Conservation (phyloP, 1,140 invertebrate species). For the Euschistus heros region DNA sequence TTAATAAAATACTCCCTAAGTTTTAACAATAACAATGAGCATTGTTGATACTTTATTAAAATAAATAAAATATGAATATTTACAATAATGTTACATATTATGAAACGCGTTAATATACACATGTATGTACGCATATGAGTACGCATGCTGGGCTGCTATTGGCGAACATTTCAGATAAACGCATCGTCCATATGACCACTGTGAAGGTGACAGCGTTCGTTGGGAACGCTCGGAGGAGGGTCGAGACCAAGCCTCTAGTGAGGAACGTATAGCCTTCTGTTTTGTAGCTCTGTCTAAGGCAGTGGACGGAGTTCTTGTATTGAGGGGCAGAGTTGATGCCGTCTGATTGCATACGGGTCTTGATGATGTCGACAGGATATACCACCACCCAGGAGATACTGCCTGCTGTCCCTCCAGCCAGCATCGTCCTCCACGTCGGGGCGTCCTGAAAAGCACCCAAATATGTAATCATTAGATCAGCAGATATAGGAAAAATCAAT, state of each 20-base stretch:
- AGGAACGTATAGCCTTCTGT: slow-evolving; percentile 58
- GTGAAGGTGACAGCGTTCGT: slow-evolving; percentile 86
- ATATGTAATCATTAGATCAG: no score
- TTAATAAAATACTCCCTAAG: no score
- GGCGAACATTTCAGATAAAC: slow-evolving; percentile 29
- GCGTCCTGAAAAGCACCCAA: background rate
- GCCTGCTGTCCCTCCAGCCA: slow-evolving; percentile 75
- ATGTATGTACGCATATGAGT: no score
- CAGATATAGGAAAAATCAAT: no score
- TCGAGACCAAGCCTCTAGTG: slow-evolving; percentile 59
- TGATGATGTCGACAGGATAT: slow-evolving; percentile 83
- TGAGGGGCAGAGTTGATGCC: slow-evolving; percentile 37
- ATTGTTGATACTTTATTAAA: no score
- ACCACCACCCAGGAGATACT: slow-evolving; percentile 69
- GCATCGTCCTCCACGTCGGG: slow-evolving; percentile 48
- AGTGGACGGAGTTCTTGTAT: slow-evolving; percentile 60
- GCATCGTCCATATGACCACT: slow-evolving; percentile 65
- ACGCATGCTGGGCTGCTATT: no score
- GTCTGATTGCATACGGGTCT: slow-evolving; percentile 77
- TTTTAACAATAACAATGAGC: no score
- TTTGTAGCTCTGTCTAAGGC: slow-evolving; percentile 52
- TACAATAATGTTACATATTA: no score
- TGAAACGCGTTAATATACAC: no score
- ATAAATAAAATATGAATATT: no score
- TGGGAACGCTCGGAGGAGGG: slow-evolving; percentile 75